phyloP scores from a whole-genome alignment of 2,113 vertebrate species.

The Chelonoidis abingdonii region DNA sequence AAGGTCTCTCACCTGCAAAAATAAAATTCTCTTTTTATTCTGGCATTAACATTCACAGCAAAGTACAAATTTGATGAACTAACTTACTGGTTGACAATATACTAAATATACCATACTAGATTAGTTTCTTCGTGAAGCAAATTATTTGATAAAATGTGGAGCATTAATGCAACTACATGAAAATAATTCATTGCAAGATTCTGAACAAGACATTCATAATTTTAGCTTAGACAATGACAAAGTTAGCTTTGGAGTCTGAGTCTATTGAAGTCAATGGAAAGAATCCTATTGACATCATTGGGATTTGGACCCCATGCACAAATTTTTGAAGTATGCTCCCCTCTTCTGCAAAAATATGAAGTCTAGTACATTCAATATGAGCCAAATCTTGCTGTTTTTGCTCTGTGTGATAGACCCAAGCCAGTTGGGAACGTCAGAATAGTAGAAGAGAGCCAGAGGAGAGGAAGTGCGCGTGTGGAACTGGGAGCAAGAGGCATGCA shows the following conservation, averaged over 20 bases:
- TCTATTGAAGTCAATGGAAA: background rate
- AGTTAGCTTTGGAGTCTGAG: background rate
- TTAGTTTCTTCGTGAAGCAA: background rate
- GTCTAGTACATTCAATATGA: background rate
- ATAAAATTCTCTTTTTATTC: background rate
- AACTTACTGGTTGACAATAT: background rate
- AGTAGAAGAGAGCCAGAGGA: too few relatives aligned
- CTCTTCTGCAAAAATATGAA: background rate
- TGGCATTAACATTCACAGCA: background rate
- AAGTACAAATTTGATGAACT: background rate
- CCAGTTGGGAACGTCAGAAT: too few relatives aligned
- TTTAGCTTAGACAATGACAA: background rate
- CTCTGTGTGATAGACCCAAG: too few relatives aligned
- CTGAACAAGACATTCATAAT: background rate
- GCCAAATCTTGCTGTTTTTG: background rate
- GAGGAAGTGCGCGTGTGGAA: too few relatives aligned
- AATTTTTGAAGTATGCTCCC: background rate
- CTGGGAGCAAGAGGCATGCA: too few relatives aligned
- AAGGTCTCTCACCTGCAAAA: slow-evolving; percentile 91
- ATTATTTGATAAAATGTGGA: background rate
- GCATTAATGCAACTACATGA: background rate
- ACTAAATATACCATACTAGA: background rate
- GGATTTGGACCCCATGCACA: background rate
- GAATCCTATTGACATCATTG: background rate
- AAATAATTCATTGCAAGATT: background rate